Evolutionary conservation across 2,888 invertebrate genomes (phyloP), one percentile per base, ranked within the genome.

Genomic region (Trachelus iudaicus): DNA sequence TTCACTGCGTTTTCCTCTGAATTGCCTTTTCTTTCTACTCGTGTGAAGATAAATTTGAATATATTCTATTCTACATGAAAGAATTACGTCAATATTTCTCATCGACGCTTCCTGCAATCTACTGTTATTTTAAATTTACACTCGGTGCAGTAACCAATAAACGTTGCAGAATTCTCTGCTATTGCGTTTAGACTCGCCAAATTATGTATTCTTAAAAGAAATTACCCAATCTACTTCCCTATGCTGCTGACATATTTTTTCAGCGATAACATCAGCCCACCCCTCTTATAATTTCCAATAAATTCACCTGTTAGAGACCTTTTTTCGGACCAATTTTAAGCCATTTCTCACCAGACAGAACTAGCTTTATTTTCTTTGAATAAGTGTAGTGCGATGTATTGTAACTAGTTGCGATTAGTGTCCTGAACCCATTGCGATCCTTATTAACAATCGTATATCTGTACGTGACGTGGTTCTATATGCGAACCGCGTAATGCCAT

Each of bases 121-220:
- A 23, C 83, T 80, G 35, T 79, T 77, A 83, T 82, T 75, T 69
- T 75, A 6, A 79, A 79, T 15, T 80, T 75, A 34, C 81, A 83
- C 11, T 83, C 79, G 12, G 34, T 73, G 37, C 82, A 82, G 1
- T 35, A 73, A 75, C 82, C 81, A n/a, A 73, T n/a, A 23, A 83
- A 81, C 30, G 34, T 79, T n/a, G 77, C 79, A 37, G 77, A 80
- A 35, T 34, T 77, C 37, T 69, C 73, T 73, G 83, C 81, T 31
- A 79, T 76, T 40, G 79, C 82, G 69, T 69, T 30, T 31, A 79
- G 77, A 56, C 68, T 80, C 3, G 79, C 75, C 33, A 77, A 73
- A 69, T 83, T 76, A 15, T 82, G 81, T 77, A 15, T 82, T 83
- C 75, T 83, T 81, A 11, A 81, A 83, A 0, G 81, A 77, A 76